Evolutionary conservation across 2,113 vertebrate species (phyloP).

Genomic region (Desmodus rotundus): DNA sequence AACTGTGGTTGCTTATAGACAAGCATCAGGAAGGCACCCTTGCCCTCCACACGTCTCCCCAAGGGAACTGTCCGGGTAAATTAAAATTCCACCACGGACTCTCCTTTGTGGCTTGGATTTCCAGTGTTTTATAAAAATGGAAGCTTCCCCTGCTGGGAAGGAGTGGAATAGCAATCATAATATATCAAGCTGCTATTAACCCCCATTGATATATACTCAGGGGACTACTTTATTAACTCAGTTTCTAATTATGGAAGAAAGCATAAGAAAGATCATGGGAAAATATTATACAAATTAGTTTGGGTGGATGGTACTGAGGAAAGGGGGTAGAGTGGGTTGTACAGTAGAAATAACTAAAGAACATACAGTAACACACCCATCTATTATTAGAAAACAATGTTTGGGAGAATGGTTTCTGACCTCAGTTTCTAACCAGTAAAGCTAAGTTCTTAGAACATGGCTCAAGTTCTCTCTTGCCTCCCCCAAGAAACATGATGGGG

Average conservation of each 20-base stretch:
- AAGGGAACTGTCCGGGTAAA: not conserved
- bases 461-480: not conserved
- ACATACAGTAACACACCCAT: not conserved
- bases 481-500: not conserved
- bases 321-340: not conserved
- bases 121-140: not conserved
- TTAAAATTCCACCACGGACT: not conserved
- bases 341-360: not conserved
- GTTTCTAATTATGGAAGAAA: not conserved
- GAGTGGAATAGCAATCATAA: not conserved
- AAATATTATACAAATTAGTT: not conserved
- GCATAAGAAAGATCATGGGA: not conserved
- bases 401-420: not conserved
- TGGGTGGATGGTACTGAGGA: not conserved
- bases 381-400: not conserved
- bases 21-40: not conserved
- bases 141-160: not conserved
- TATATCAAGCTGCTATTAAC: not conserved
- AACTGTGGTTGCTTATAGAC: not conserved
- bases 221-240: not conserved
- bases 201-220: not conserved
- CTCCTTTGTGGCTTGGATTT: not conserved
- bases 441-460: not conserved
- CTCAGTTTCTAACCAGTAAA: not conserved
- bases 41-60: not conserved